phyloP scores from a whole-genome alignment of 2,113 vertebrate species.

The Protomyctophum bolini region DNA sequence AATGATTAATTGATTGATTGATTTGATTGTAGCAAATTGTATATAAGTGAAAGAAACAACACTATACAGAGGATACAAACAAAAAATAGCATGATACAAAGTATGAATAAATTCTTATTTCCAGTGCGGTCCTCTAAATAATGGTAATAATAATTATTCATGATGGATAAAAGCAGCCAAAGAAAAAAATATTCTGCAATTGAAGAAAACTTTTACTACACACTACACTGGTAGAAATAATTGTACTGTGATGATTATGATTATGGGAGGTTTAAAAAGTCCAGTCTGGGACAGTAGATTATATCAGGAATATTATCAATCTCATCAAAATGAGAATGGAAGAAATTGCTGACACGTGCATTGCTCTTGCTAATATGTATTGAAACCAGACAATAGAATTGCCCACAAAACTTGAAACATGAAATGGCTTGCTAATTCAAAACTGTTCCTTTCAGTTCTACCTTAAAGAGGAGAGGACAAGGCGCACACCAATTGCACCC shows the following conservation, averaged over 20 bases:
- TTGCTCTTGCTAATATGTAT: background rate
- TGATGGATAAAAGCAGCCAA: too few relatives aligned
- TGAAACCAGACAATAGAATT: slow-evolving; percentile 12
- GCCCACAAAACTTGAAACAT: slow-evolving; percentile 20
- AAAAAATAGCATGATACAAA: too few relatives aligned
- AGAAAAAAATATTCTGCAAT: too few relatives aligned
- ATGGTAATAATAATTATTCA: too few relatives aligned
- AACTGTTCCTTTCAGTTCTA: slow-evolving; percentile 36
- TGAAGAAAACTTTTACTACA: background rate
- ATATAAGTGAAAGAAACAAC: too few relatives aligned
- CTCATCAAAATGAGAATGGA: slow-evolving; percentile 18
- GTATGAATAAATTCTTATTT: too few relatives aligned
- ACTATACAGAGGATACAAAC: too few relatives aligned
- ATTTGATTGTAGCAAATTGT: too few relatives aligned
- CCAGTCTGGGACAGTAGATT: slow-evolving; percentile 18
- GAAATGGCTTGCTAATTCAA: slow-evolving; percentile 32
- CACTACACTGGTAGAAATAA: background rate
- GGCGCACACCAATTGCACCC: slow-evolving; percentile 18
- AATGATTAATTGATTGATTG: too few relatives aligned
- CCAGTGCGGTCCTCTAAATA: too few relatives aligned
- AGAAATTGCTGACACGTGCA: slow-evolving; percentile 40
- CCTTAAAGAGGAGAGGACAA: slow-evolving; percentile 41
- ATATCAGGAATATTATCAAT: slow-evolving; percentile 13
- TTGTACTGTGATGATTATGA: background rate
- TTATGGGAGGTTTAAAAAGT: background rate